Evolutionary conservation across 2,113 vertebrate species (phyloP).

Genomic region (Ornithorhynchus anatinus): DNA sequence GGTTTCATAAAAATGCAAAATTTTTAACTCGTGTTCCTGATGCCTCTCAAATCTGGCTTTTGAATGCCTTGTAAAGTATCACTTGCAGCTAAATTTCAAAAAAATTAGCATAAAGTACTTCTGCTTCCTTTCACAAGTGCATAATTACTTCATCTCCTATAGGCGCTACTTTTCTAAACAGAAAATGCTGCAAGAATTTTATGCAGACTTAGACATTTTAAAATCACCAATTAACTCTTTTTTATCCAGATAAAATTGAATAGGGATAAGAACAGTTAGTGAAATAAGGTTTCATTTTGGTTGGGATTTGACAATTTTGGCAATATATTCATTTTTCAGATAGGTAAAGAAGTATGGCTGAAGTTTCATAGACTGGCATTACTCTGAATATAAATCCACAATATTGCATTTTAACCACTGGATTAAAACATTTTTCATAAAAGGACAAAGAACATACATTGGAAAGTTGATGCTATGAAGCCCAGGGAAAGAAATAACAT

Average conservation of each 20-base stretch:
- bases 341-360: not conserved
- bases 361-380: not conserved
- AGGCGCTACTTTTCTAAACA: not conserved
- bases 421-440: not conserved
- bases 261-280: not conserved
- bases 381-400: not conserved
- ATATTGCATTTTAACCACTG: not conserved
- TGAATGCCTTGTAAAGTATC: slow-evolving; percentile 28
- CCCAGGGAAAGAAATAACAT: not conserved
- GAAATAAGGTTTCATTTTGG: not conserved
- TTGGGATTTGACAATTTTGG: not conserved
- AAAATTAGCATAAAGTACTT: slow-evolving; percentile 14
- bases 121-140: slow-evolving; percentile 4
- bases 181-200: not conserved
- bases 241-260: not conserved
- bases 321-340: not conserved
- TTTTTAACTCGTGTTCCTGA: not conserved
- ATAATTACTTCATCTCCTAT: slow-evolving; percentile 14
- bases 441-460: not conserved
- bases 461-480: not conserved
- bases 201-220: slow-evolving; percentile 2
- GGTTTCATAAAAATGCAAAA: not conserved
- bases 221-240: not conserved
- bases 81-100: slow-evolving; percentile 30
- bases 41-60: slow-evolving; percentile 2